Evolutionary conservation across 2,113 vertebrate species (phyloP).

Genomic region (Podilymbus podiceps): DNA sequence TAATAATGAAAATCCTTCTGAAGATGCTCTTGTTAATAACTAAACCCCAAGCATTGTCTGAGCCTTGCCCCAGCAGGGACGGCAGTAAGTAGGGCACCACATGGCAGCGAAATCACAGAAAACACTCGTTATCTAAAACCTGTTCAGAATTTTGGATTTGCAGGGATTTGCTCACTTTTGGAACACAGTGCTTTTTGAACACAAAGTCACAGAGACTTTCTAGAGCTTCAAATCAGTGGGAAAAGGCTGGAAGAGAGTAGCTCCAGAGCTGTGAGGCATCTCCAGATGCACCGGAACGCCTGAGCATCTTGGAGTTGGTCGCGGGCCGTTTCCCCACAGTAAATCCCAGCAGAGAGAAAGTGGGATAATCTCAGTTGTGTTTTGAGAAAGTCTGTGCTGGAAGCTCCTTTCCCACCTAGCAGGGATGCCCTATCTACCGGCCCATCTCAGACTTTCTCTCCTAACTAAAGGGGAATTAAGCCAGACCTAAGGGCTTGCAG

Average conservation of each 20-base stretch:
- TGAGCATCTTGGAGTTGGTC: not conserved
- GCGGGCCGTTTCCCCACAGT: fast-evolving
- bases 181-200: not conserved
- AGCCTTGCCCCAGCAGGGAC: not conserved
- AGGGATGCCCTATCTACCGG: not conserved
- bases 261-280: not conserved
- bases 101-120: not conserved
- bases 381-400: not conserved
- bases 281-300: not conserved
- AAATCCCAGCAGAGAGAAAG: conserved; percentile 17
- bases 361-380: not conserved
- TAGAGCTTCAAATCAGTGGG: not conserved
- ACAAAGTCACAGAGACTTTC: not conserved
- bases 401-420: not conserved
- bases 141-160: not conserved
- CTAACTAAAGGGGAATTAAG: not conserved
- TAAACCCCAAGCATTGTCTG: not conserved
- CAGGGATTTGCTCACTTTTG: not conserved
- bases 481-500: not conserved
- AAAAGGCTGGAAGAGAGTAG: not conserved
- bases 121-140: not conserved
- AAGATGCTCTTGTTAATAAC: conserved; percentile 41
- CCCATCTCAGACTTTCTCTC: conserved; percentile 41
- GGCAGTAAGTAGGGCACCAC: not conserved
- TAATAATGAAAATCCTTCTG: conserved; percentile 43